Evolutionary conservation across 2,113 vertebrate genomes (phyloP).

Genomic region (Phylloscopus trochiloides): DNA sequence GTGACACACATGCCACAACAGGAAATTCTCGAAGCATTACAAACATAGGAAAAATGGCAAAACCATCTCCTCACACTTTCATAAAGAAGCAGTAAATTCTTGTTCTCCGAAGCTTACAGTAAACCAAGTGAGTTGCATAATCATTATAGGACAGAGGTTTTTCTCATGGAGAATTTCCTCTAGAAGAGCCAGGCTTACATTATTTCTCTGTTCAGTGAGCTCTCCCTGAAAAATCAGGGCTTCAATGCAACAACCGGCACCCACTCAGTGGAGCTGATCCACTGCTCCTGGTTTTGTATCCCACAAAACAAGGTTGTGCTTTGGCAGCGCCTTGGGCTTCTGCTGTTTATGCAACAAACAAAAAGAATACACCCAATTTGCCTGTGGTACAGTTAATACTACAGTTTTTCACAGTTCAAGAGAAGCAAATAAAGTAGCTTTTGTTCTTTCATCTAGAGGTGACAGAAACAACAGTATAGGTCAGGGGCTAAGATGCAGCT

Average conservation of each 20-base stretch:
- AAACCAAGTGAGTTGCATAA: not conserved
- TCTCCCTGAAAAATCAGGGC: not conserved
- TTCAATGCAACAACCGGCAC: not conserved
- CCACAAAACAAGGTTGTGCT: not conserved
- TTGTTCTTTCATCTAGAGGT: not conserved
- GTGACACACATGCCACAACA: not conserved
- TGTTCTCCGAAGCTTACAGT: not conserved
- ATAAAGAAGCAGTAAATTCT: not conserved
- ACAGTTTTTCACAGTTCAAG: not conserved
- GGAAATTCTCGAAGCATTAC: constrained; percentile 23
- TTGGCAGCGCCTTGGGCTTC: not conserved
- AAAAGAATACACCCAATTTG: not conserved
- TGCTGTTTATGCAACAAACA: not conserved
- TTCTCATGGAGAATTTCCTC: not conserved
- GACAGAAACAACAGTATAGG: not conserved
- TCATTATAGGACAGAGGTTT: not conserved
- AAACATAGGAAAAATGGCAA: not conserved
- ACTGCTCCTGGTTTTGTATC: not conserved
- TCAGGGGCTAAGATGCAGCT: not conserved
- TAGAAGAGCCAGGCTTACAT: not conserved
- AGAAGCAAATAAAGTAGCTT: constrained; percentile 11
- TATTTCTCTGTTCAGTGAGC: not conserved
- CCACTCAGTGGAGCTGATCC: not conserved
- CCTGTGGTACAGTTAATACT: not conserved
- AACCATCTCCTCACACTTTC: not conserved